These are phyloP conservation scores for Paracentrotus lividus DNA, from an alignment of 53 echinoderm and acorn worm genomes.

Conservation along the genomic window DNA sequence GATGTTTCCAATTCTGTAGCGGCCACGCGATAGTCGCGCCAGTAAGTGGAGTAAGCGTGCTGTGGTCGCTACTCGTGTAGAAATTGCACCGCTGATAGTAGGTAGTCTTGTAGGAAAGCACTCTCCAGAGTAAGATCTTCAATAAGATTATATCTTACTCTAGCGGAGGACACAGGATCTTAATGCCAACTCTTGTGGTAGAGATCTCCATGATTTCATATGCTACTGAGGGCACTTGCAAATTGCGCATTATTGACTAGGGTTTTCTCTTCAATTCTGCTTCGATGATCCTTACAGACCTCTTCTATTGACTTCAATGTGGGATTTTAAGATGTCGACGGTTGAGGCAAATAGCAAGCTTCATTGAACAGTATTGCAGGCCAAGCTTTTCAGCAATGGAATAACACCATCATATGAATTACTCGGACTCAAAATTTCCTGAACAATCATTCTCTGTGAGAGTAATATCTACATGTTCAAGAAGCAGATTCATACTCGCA, in stretches of 20 bases:
- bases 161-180: not conserved
- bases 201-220: not conserved
- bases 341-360: not conserved
- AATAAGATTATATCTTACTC: not conserved
- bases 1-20: too few species aligned
- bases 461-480: not conserved
- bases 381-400: not conserved
- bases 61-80: too few species aligned
- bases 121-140: not conserved
- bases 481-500: not conserved
- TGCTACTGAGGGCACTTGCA: not conserved
- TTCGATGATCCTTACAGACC: not conserved
- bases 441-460: not conserved
- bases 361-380: not conserved
- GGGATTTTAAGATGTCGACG: constrained; percentile 3
- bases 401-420: too few species aligned
- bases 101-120: not conserved
- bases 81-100: too few species aligned
- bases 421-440: too few species aligned
- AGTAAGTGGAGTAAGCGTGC: not conserved
- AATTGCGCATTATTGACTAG: not conserved
- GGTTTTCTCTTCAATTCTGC: not conserved
- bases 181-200: not conserved
- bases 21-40: not conserved
- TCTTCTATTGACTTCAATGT: not conserved